Evolutionary conservation across 1,140 invertebrate species (phyloP).

Genomic region (Procambarus virginalis): DNA sequence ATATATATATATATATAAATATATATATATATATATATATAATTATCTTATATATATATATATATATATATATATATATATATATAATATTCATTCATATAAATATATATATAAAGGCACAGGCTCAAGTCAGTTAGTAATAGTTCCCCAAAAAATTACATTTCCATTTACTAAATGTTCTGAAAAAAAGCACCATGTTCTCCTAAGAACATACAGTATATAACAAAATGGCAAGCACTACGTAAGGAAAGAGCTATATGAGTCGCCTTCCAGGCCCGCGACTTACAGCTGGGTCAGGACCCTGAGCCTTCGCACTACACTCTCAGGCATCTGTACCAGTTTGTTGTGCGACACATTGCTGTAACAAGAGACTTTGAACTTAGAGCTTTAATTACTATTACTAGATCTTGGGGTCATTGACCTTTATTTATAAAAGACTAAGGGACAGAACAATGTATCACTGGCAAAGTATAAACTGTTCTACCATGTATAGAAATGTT

Average conservation of each 20-base stretch:
- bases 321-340: slow-evolving; percentile 58
- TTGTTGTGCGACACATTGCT: slow-evolving; percentile 68
- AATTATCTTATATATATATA: too few species aligned
- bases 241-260: not conserved
- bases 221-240: not conserved
- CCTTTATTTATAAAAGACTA: not conserved
- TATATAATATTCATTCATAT: too few species aligned
- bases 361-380: slow-evolving; percentile 59
- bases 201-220: not conserved
- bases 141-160: not conserved
- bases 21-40: too few species aligned
- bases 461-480: not conserved
- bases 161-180: not conserved
- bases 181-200: not conserved
- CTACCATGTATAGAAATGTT: not conserved
- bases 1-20: too few species aligned
- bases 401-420: not conserved
- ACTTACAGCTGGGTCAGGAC: slow-evolving; percentile 64
- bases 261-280: slow-evolving; percentile 7
- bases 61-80: too few species aligned
- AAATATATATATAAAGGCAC: not conserved
- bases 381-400: slow-evolving; percentile 2
- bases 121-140: not conserved
- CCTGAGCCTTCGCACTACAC: slow-evolving; percentile 50
- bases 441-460: not conserved